Evolutionary conservation across 2,797 vertebrate species (phyloP), one percentile per base, ranked within the genome.

Genomic region (Lacerta agilis): DNA sequence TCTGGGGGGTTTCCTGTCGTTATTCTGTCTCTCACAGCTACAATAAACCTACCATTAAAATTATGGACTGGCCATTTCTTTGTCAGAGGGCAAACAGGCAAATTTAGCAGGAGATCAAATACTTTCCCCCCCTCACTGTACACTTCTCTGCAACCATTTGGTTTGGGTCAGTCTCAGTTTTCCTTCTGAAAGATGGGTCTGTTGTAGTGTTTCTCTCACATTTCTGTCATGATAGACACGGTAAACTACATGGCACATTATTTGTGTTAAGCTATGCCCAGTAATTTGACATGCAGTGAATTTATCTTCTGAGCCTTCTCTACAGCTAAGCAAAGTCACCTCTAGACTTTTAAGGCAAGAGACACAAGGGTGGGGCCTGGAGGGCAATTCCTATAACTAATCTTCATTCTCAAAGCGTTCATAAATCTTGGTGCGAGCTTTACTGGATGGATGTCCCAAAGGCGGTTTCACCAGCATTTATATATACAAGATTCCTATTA

Each of bases 351-450:
- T 0, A 0, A 90, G 87, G 93, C 91, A 85, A 82, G 87, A 49
- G 27, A 89, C 7, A 79, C 33, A 69, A 79, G 88, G 86, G 90
- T 79, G 45, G 87, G 58, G 73, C 61, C 23, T 5, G 41, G 33
- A 29, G 71, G 38, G 71, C 20, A 38, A 83, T 76, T 25, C 88
- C 79, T 76, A 80, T 73, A 18, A 87, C 83, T 82, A 82, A 88
- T 85, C 88, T 89, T 25, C 18, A 78, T 86, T 78, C 92, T 87
- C 91, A 49, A 20, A 77, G 77, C 89, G 1, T 87, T 87, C 93
- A 90, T 93, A 91, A 86, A 82, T 94, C 92, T 87, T 92, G 5
- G 1, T 13, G 71, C 76, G 87, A 86, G 78, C 90, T 87, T 72
- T 87, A 93, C 82, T 77, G 85, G 93, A 90, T 86, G 90, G 91